Percentiles rank a stretch among this genome's conserved stretches.
phyloP scores from a whole-genome alignment of 1,140 invertebrate genomes.

The Arion vulgaris region DNA sequence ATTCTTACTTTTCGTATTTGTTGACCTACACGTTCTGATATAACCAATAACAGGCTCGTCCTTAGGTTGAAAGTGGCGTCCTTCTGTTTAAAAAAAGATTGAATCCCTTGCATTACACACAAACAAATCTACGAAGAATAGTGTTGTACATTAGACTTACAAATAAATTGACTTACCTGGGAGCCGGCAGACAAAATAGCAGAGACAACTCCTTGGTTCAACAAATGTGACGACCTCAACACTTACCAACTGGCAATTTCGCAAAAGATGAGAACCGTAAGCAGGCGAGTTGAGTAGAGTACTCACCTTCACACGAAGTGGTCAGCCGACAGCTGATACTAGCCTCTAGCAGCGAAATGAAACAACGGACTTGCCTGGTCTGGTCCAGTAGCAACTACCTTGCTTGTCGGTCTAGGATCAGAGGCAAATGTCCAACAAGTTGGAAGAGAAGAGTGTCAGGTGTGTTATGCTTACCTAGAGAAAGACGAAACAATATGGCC shows the following conservation, averaged over 20 bases:
- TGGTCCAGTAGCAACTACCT: not conserved
- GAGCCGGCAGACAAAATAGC: not conserved
- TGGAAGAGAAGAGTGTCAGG: not conserved
- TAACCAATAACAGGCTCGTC: too few relatives aligned
- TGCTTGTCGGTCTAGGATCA: too few relatives aligned
- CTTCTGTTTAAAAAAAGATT: too few relatives aligned
- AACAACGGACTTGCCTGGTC: not conserved
- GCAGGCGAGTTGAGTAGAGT: not conserved
- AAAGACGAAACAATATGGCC: slow-evolving; percentile 6
- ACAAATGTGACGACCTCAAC: not conserved
- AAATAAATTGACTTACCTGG: not conserved
- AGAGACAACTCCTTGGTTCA: not conserved
- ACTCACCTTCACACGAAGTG: not conserved
- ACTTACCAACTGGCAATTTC: not conserved
- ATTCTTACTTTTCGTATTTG: too few relatives aligned
- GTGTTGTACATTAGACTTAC: too few relatives aligned
- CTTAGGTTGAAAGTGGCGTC: too few relatives aligned
- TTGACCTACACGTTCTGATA: too few relatives aligned
- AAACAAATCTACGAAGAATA: too few relatives aligned
- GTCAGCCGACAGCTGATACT: not conserved
- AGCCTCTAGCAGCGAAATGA: not conserved
- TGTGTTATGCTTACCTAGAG: not conserved
- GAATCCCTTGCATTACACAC: too few relatives aligned
- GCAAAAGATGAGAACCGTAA: not conserved
- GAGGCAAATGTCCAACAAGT: not conserved